Evolutionary conservation across 2,113 vertebrate genomes (phyloP), one percentile per base, ranked within the genome.

Genomic region (Crotalus viridis): DNA sequence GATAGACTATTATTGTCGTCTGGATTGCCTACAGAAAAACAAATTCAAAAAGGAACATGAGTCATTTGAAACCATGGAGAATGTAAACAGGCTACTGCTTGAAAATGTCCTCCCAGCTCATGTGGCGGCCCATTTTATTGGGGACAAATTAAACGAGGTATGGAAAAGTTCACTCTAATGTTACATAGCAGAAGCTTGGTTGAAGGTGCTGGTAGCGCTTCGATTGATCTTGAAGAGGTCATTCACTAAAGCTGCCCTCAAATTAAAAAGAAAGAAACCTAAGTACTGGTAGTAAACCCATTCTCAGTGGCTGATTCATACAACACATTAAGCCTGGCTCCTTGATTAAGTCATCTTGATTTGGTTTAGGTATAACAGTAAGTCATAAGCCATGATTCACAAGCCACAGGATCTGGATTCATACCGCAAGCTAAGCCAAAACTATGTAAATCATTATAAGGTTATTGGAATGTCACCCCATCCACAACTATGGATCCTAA

Each of bases 21-120:
- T 99, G 95, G 99, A 99, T 94, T 99, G 98, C 95, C 95, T 99
- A 89, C 98, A 99, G 96, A 99, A 99, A 97, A 99, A 98, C 93
- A 99, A 99, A 97, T 99, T 99, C 96, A 98, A 97, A 96, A 99
- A 98, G 22, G 99, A 99, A 64, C 98, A 98, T 0, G 99, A 99
- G 9, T 99, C 99, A 94, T 99, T 99, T 61, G 99, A 99, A 96
- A 99, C 99, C 0, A 98, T 99, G 97, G 99, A 99, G 97, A 99
- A 99, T 0, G 98, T 99, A 89, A 99, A 99, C 95, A 99, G 99
- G 43, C 98, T 99, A 10, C 97, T 99, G 88, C 96, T 99, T 97
- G 99, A 99, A 96, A 99, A 99, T 0, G 99, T 99, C 4, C 98
- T 99, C 94, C 99, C 99, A 0, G 99, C 99, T 8, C 99, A 99